Percentiles rank a stretch among this genome's conserved stretches.
Conservation (phyloP, 1,140 invertebrate species). For the Zaprionus tsacasi region DNA sequence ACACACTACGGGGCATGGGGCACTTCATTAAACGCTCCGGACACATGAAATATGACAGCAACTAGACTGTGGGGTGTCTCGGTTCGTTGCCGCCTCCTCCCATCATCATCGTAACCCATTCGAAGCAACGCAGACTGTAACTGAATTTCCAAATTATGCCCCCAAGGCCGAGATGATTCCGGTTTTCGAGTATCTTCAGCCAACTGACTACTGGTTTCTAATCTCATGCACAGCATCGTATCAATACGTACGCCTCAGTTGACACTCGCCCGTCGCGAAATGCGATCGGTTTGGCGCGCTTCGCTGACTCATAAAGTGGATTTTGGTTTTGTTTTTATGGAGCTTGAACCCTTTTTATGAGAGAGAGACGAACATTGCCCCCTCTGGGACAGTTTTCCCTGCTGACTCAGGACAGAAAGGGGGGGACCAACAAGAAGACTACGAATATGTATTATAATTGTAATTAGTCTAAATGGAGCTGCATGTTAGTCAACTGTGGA, state of each 20-base stretch:
- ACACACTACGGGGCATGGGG: background rate
- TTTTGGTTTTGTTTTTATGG: slow-evolving; percentile 36
- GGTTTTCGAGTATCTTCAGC: slow-evolving; percentile 11
- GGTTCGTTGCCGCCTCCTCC: background rate
- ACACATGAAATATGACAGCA: slow-evolving; percentile 35
- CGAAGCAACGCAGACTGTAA: background rate
- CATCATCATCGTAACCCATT: background rate
- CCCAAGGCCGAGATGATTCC: slow-evolving; percentile 33
- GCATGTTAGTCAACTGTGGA: slow-evolving; percentile 48
- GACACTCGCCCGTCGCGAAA: slow-evolving; percentile 56
- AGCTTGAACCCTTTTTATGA: slow-evolving; percentile 30
- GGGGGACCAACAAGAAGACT: background rate
- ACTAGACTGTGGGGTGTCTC: slow-evolving; percentile 26
- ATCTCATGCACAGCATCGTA: slow-evolving; percentile 35
- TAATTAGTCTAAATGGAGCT: slow-evolving; percentile 50
- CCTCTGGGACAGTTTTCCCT: slow-evolving; percentile 11
- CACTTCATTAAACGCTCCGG: slow-evolving; percentile 20
- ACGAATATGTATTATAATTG: slow-evolving; percentile 37
- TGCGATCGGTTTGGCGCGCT: slow-evolving; percentile 50
- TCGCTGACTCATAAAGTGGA: slow-evolving; percentile 53
- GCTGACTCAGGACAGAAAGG: slow-evolving; percentile 33
- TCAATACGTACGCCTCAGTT: slow-evolving; percentile 43
- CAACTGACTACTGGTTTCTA: slow-evolving; percentile 40
- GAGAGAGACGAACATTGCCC: background rate
- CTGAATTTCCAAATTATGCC: slow-evolving; percentile 33